Conservation (phyloP, 2,797 vertebrate genomes). For the Artibeus lituratus region DNA sequence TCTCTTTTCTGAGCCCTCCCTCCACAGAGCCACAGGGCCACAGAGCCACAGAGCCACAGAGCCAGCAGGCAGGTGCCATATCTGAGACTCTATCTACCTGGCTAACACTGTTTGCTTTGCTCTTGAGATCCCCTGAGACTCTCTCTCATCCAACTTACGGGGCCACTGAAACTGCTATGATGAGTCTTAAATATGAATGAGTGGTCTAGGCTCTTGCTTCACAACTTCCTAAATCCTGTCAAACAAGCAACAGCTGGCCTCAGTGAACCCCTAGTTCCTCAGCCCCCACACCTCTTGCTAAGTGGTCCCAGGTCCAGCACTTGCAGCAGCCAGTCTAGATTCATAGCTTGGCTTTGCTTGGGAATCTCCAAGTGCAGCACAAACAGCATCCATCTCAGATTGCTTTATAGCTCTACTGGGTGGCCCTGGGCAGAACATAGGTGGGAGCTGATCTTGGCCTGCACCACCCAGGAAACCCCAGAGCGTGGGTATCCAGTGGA, state of each 20-base stretch:
- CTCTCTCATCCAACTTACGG: not conserved
- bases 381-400: not conserved
- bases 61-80: not conserved
- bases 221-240: not conserved
- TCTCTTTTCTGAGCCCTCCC: not conserved
- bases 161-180: not conserved
- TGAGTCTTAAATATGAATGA: not conserved
- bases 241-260: not conserved
- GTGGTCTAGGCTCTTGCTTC: not conserved
- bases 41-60: too few relatives aligned
- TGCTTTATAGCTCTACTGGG: not conserved
- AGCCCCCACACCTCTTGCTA: not conserved
- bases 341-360: too few relatives aligned
- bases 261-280: not conserved
- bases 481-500: not conserved
- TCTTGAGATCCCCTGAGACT: not conserved
- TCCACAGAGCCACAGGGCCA: too few relatives aligned
- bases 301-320: too few relatives aligned
- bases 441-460: not conserved
- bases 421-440: not conserved
- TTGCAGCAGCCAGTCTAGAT: too few relatives aligned
- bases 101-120: not conserved
- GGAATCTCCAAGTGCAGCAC: too few relatives aligned
- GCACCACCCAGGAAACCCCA: not conserved
- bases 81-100: not conserved